These are phyloP conservation scores for Danio jaintianensis DNA, from an alignment of 2,797 vertebrate species.

Conservation along the genomic window DNA sequence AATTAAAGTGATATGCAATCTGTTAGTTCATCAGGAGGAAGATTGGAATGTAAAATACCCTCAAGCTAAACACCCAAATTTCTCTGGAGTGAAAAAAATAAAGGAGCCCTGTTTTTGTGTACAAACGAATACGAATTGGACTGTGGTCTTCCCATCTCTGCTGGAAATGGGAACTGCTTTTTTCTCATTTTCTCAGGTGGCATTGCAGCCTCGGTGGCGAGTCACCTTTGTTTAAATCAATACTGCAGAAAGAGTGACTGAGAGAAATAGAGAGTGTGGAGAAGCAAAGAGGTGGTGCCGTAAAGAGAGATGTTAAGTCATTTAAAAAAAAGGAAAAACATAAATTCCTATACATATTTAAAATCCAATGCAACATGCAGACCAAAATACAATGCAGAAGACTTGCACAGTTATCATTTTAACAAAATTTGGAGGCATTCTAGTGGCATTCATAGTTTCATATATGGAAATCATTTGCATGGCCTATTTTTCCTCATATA, in stretches of 20 bases:
- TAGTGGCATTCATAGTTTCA: no score
- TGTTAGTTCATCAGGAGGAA: conserved; percentile 42
- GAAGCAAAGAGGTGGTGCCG: background rate
- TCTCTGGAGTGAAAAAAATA: conserved; percentile 9
- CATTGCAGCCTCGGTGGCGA: conserved; percentile 51
- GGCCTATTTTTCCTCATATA: no score
- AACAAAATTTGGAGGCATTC: no score
- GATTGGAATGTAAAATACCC: conserved; percentile 33
- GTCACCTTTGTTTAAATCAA: conserved; percentile 70
- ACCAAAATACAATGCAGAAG: no score
- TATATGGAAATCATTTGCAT: no score
- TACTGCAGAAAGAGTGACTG: conserved; percentile 40
- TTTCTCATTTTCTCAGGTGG: conserved; percentile 63
- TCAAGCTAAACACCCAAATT: conserved; percentile 21
- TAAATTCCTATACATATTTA: conserved; percentile 4
- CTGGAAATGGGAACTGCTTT: conserved; percentile 58
- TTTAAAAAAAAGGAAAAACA: conserved; percentile 28
- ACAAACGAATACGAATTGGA: conserved; percentile 40
- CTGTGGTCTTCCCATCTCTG: conserved; percentile 56
- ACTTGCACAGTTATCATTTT: no score
- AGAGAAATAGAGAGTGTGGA: conserved; percentile 26
- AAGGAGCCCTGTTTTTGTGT: conserved; percentile 49
- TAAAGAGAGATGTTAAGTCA: background rate
- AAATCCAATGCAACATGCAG: background rate
- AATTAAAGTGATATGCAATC: conserved; percentile 45